A percentile compares a stretch with the other conserved stretches of the same genome.
These are phyloP conservation scores for Falco cherrug DNA, from an alignment of 2,797 vertebrate genomes.

Conservation along the genomic window DNA sequence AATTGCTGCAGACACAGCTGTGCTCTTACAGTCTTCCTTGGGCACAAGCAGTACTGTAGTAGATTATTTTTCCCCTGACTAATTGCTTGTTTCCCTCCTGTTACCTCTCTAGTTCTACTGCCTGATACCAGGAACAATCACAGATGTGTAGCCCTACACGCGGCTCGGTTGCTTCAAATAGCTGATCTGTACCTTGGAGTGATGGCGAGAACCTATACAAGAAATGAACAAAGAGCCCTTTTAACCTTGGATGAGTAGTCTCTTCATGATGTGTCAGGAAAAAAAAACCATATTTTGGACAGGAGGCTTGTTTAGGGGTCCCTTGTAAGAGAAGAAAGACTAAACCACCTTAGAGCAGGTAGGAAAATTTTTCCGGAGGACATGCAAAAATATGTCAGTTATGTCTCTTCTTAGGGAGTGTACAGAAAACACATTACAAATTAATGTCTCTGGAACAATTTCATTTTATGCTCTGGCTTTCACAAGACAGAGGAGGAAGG, in stretches of 20 bases:
- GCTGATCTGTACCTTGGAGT: neutral
- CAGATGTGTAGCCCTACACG: neutral
- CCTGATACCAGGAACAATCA: neutral
- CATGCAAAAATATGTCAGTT: neutral
- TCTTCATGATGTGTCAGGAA: neutral
- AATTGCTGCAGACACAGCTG: neutral
- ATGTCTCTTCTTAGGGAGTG: neutral
- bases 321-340: neutral
- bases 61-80: neutral
- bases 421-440: neutral
- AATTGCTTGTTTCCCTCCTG: neutral
- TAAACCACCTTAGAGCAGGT: neutral
- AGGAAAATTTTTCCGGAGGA: neutral
- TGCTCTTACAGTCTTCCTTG: neutral
- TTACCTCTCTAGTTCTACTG: neutral
- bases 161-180: neutral
- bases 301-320: neutral
- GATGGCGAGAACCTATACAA: neutral
- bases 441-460: neutral
- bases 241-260: neutral
- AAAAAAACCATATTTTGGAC: neutral
- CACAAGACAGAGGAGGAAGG: neutral
- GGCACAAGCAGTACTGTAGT: neutral
- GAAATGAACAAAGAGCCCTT: neutral
- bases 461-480: neutral